Conservation (phyloP, 2,113 vertebrate species). For the Chionodraco myersi region DNA sequence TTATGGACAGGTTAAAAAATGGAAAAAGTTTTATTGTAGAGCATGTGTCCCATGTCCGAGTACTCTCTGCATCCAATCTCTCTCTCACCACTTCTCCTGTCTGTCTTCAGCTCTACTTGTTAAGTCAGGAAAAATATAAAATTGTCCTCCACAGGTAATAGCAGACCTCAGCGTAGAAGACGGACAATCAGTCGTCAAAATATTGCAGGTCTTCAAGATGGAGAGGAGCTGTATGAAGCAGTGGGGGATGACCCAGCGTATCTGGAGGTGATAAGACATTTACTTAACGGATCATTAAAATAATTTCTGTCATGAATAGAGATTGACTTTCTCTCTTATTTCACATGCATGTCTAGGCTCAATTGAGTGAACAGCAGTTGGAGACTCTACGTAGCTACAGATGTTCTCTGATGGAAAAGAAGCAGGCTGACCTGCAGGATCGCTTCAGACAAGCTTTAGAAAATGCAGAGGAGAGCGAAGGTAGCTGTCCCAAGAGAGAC, state of each 20-base stretch:
- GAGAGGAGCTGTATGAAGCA: constrained; percentile 92
- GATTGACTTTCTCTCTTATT: neutral
- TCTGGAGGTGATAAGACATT: constrained; percentile 86
- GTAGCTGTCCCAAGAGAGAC: constrained; percentile 83
- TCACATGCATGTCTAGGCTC: constrained; percentile 75
- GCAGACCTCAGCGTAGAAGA: constrained; percentile 65
- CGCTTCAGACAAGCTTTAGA: constrained; percentile 87
- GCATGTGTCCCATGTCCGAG: too few relatives aligned
- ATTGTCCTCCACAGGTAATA: constrained; percentile 68
- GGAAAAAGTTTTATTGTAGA: too few relatives aligned
- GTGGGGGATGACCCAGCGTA: constrained; percentile 86
- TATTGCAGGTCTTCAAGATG: constrained; percentile 88
- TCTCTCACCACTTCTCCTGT: too few relatives aligned
- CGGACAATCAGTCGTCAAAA: constrained; percentile 81
- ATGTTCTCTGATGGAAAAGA: constrained; percentile 86
- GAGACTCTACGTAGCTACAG: constrained; percentile 86
- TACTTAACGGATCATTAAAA: neutral
- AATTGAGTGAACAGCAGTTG: constrained; percentile 88
- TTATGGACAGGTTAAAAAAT: neutral
- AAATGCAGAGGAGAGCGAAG: constrained; percentile 77
- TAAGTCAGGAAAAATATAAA: neutral
- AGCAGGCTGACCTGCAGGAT: constrained; percentile 87
- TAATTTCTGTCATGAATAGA: neutral
- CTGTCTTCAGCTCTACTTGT: too few relatives aligned
- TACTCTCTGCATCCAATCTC: too few relatives aligned